Evolutionary conservation across 1,140 invertebrate genomes (phyloP).

Genomic region (Macrobrachium nipponense): DNA sequence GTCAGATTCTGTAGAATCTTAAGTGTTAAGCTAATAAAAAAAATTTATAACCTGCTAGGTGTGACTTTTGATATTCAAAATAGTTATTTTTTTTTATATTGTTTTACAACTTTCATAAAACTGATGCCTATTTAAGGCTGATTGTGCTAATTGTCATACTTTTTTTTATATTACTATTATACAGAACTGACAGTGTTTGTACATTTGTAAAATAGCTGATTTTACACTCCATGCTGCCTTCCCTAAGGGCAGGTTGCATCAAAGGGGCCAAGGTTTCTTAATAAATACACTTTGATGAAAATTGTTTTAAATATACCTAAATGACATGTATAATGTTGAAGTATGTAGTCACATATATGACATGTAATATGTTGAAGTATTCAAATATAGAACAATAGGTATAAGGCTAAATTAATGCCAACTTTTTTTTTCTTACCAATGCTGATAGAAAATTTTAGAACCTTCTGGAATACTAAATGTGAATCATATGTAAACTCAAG

Average conservation of each 20-base stretch:
- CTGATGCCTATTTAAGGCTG: not conserved
- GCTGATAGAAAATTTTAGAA: no score
- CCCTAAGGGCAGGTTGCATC: slow-evolving; percentile 17
- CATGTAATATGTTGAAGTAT: no score
- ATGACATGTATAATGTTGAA: no score
- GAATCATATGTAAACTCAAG: no score
- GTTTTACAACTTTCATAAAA: not conserved
- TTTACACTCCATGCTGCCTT: slow-evolving; percentile 20
- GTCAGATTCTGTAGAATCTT: not conserved
- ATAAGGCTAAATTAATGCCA: no score
- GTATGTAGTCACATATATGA: no score
- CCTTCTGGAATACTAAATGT: no score
- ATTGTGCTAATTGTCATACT: not conserved
- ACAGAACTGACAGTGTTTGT: slow-evolving; percentile 36
- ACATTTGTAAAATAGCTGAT: slow-evolving; percentile 56
- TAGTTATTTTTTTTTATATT: not conserved
- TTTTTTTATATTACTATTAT: not conserved
- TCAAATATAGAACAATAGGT: no score
- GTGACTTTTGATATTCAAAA: not conserved
- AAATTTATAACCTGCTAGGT: no score
- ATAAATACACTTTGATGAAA: slow-evolving; percentile 17
- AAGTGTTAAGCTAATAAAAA: not conserved
- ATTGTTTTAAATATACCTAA: no score
- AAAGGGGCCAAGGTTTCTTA: slow-evolving; percentile 52
- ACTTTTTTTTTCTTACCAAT: no score